Evolutionary conservation across 2,797 vertebrate genomes (phyloP).

Genomic region (Sitta carolinensis): DNA sequence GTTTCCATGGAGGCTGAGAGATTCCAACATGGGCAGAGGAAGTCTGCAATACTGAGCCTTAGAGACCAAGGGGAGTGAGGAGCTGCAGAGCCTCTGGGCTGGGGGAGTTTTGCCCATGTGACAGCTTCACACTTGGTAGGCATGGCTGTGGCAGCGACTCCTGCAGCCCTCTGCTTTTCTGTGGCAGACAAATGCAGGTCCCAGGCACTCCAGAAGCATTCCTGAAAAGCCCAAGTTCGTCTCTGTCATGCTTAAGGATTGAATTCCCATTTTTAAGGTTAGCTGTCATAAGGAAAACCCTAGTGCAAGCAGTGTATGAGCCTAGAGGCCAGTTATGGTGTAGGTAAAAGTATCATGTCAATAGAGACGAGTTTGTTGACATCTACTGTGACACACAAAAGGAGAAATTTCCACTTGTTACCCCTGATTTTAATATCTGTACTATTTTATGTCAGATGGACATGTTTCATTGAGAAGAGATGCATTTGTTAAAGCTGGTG

Average conservation of each 20-base stretch:
- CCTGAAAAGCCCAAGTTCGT: neutral
- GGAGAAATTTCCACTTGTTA: neutral
- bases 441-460: neutral
- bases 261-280: neutral
- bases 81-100: neutral
- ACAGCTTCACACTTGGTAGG: accelerated
- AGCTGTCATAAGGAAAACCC: neutral
- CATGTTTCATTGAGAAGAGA: neutral
- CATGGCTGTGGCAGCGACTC: accelerated
- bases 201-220: neutral
- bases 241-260: neutral
- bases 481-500: neutral
- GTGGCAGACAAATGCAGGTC: neutral
- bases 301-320: neutral
- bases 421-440: neutral
- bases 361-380: neutral
- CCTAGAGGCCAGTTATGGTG: neutral
- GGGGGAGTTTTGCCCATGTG: neutral
- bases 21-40: neutral
- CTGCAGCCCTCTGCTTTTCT: accelerated
- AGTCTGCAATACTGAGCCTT: neutral
- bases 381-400: neutral
- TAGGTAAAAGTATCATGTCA: neutral
- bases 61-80: neutral
- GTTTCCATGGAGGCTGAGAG: neutral